Base-by-base conservation (phyloP, 2,888 invertebrate species). In the Conomelus anceps region DNA sequence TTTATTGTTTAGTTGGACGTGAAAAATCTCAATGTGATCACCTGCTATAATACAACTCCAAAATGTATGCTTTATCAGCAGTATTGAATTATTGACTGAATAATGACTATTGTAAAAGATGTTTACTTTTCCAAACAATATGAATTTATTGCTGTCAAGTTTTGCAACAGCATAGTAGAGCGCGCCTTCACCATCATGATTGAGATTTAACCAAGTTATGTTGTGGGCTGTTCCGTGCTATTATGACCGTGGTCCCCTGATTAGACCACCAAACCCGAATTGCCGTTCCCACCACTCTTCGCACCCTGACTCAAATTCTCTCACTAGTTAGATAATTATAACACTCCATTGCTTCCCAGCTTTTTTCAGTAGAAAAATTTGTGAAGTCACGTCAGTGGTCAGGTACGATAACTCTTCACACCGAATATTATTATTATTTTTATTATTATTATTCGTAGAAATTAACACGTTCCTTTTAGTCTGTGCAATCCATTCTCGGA, bases 131-230 rank as follows among this genome's bases (percentile, higher is more conserved):
- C n/a, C 63, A 63, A 63, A 63, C 63, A 63, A 63, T 63, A n/a
- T n/a, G n/a, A 63, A 63, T n/a, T n/a, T n/a, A n/a, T 63, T 63
- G 34, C 17, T 34, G 63, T 63, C n/a, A 63, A 63, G 63, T 63
- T 63, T 63, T 20, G 63, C 63, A 63, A 63, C 63, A 63, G n/a
- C n/a, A 20, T 63, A n/a, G n/a, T 24, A n/a, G 23, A 26, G 86
- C 20, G 20, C 7, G 26, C 86, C 24, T 26, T 24, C 22, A 29
- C 86, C 86, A 86, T 26, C 86, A 23, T 86, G 86, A 86, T 86
- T 86, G 86, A 86, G 86, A 86, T n/a, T 86, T 86, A 86, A 86
- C 86, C 86, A 86, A 86, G 86, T 86, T 86, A 86, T 86, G 86
- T 86, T 86, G 86, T 86, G 86, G 86, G 9, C 86, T 86, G 86